Conservation (phyloP, 1,140 invertebrate species). For the Zaprionus lachaisei region DNA sequence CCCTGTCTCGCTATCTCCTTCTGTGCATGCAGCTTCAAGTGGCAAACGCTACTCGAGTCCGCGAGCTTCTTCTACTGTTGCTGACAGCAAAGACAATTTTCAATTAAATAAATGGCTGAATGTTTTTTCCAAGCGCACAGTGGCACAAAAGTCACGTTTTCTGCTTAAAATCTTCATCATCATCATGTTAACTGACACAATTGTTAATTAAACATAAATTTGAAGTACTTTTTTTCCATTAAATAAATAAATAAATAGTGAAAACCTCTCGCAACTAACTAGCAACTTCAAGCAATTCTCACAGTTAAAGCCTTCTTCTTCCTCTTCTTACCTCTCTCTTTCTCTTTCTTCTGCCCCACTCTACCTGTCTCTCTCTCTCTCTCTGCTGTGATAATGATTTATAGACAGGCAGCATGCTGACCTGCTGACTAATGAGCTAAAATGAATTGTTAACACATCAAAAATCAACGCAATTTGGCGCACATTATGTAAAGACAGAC, state of each 20-base stretch:
- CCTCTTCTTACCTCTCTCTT: no score
- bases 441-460: slow-evolving; percentile 81
- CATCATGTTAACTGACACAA: no score
- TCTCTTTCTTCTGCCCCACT: not conserved
- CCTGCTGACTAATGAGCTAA: slow-evolving; percentile 80
- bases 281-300: not conserved
- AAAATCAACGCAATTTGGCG: slow-evolving; percentile 81
- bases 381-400: slow-evolving; percentile 68
- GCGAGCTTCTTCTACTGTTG: slow-evolving; percentile 46
- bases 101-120: slow-evolving; percentile 73
- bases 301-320: not conserved
- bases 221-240: no score
- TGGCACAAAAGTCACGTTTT: slow-evolving; percentile 23
- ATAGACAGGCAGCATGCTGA: slow-evolving; percentile 61
- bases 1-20: not conserved
- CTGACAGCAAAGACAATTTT: slow-evolving; percentile 79
- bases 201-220: no score
- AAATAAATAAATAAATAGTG: no score
- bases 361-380: slow-evolving; percentile 16
- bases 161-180: no score
- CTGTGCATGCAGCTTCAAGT: slow-evolving; percentile 7
- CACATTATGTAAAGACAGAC: slow-evolving; percentile 72
- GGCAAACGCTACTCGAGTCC: slow-evolving; percentile 43
- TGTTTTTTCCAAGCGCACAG: slow-evolving; percentile 71
- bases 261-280: not conserved